Evolutionary conservation across 2,888 invertebrate genomes (phyloP).

Genomic region (Trichacis sp.): DNA sequence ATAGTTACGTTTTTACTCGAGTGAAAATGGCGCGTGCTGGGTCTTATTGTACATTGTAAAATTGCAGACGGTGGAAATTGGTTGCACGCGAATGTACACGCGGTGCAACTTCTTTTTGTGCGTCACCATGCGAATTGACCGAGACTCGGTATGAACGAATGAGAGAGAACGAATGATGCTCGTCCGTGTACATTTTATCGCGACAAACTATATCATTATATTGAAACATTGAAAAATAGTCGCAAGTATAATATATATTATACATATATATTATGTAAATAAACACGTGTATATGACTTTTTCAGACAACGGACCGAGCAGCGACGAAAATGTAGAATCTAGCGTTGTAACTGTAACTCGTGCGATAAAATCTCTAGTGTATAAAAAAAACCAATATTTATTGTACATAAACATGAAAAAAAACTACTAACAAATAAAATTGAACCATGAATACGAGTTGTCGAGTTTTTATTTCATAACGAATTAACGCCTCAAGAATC

Average conservation of each 20-base stretch:
- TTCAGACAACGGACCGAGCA: constrained; percentile 49
- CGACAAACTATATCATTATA: constrained; percentile 40
- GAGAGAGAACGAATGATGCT: constrained; percentile 44
- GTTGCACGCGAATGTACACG: constrained; percentile 51
- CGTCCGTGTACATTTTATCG: constrained; percentile 47
- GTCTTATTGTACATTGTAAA: constrained; percentile 29
- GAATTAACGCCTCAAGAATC: constrained; percentile 45
- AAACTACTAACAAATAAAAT: constrained; percentile 69
- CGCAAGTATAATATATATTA: constrained; percentile 51
- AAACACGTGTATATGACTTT: constrained; percentile 50
- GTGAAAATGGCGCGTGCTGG: background rate
- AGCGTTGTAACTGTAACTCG: constrained; percentile 56
- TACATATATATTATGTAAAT: constrained; percentile 58
- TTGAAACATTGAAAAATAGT: constrained; percentile 61
- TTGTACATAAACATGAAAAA: constrained; percentile 69
- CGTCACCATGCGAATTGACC: constrained; percentile 19
- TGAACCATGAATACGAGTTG: constrained; percentile 58
- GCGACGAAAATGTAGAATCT: constrained; percentile 50
- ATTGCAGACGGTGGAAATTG: constrained; percentile 44
- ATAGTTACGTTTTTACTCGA: background rate
- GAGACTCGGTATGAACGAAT: constrained; percentile 6
- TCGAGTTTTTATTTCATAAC: constrained; percentile 11
- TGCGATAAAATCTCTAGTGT: constrained; percentile 59
- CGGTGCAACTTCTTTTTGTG: constrained; percentile 55
- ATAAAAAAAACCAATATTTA: constrained; percentile 69